Evolutionary conservation across 1,140 invertebrate genomes (phyloP), one percentile per base, ranked within the genome.

Genomic region (Goniozus legneri): DNA sequence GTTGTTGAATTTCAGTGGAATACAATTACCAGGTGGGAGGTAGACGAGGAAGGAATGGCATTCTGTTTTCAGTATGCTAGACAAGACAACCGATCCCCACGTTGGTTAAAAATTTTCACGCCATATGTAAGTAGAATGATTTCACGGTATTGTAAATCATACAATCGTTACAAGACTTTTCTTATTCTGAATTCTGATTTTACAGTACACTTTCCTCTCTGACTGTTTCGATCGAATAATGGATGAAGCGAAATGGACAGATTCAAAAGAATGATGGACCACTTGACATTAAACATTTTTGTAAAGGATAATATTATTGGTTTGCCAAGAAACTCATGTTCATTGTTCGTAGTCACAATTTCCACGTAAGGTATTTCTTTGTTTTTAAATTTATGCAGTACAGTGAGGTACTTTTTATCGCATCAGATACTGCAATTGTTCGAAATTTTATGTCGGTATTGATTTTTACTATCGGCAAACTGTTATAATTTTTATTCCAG

Each of bases 211-310:
- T 63, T 96, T 90, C 79, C 84, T 97, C 65, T 86, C 87, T 72
- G 93, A 96, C 69, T 96, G 93, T 74, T 94, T 97, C 77, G 91
- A 96, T 71, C 81, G 89, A 79, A 89, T 97, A 80, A 85, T 89
- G 61, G 90, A 95, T 70, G 93, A 97, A 69, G 81, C 82, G 47
- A 89, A 86, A 67, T 89, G 87, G 86, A 78, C 83, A 32, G 86
- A 89, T 63, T 82, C 84, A 32, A 85, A 86, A 13, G 87, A 89
- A 76, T 88, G 78, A 80, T 67, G 31, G 22, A 66, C n/a, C n/a
- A n/a, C n/a, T n/a, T n/a, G n/a, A n/a, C n/a, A n/a, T n/a, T n/a
- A n/a, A n/a, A n/a, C n/a, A n/a, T n/a, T n/a, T n/a, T n/a, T n/a
- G n/a, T n/a, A n/a, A n/a, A n/a, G n/a, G n/a, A n/a, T n/a, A n/a